These are phyloP conservation scores for Turritopsis dohrnii DNA, from an alignment of 30 jellyfish, hydroid and myxozoan genomes.

Conservation along the genomic window DNA sequence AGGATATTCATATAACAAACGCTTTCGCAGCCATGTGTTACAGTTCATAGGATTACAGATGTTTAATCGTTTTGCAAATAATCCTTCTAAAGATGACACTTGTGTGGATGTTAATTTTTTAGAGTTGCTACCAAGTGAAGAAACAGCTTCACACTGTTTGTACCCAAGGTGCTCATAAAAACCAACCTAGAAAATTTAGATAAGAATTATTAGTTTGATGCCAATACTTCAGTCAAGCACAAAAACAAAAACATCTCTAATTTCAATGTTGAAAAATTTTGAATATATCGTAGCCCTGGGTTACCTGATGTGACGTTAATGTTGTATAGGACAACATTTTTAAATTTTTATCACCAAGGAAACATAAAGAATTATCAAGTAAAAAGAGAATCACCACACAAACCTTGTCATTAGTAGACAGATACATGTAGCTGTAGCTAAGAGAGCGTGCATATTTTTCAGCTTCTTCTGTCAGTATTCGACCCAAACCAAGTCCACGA, in stretches of 20 bases:
- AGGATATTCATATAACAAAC: constrained; percentile 26
- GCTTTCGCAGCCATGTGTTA: constrained; percentile 35
- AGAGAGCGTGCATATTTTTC: constrained; percentile 35
- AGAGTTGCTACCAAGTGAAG: constrained; percentile 29
- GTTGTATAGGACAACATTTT: too few species aligned
- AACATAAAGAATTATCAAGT: too few species aligned
- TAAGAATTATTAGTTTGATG: background rate
- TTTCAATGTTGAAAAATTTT: too few species aligned
- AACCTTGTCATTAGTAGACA: constrained; percentile 38
- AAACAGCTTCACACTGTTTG: constrained; percentile 39
- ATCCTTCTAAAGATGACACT: constrained; percentile 34
- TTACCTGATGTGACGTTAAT: too few species aligned
- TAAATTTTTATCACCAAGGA: too few species aligned
- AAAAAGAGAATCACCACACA: background rate
- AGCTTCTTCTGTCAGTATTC: constrained; percentile 32
- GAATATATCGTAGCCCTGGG: too few species aligned
- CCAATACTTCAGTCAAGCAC: too few species aligned
- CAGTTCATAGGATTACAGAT: background rate
- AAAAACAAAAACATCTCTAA: too few species aligned
- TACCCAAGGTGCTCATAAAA: constrained; percentile 49
- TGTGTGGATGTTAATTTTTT: constrained; percentile 24
- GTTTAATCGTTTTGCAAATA: constrained; percentile 38
- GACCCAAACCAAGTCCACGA: constrained; percentile 35
- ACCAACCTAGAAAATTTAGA: constrained; percentile 11
- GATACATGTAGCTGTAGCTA: constrained; percentile 16